These are phyloP conservation scores for Heloderma charlesbogerti DNA, from an alignment of 2,113 vertebrate species.

Conservation along the genomic window DNA sequence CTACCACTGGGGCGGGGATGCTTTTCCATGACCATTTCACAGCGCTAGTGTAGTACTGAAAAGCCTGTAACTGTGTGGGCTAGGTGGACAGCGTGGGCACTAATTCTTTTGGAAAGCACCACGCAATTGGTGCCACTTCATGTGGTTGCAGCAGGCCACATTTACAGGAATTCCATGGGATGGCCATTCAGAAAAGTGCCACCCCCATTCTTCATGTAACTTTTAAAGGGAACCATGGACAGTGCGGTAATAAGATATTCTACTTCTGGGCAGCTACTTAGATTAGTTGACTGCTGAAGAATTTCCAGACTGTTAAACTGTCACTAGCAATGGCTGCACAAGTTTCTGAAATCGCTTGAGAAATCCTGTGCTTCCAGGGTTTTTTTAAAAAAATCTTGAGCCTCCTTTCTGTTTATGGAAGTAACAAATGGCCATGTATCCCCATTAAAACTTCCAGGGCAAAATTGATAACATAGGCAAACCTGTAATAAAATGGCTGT, in stretches of 20 bases:
- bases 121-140: background rate
- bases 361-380: background rate
- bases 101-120: background rate
- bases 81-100: background rate
- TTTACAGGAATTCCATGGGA: background rate
- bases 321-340: background rate
- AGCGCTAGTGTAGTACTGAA: background rate
- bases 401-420: background rate
- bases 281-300: background rate
- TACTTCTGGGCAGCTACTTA: background rate
- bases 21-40: background rate
- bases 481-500: constrained; percentile 93
- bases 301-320: background rate
- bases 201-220: background rate
- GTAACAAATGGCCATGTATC: background rate
- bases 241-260: background rate
- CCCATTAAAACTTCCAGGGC: background rate
- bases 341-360: background rate
- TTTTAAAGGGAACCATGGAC: background rate
- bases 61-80: background rate
- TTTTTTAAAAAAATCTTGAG: background rate
- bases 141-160: background rate
- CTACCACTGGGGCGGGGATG: background rate
- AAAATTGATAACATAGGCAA: constrained; percentile 45
- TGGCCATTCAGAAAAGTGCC: background rate